phyloP scores from a whole-genome alignment of 1,140 invertebrate genomes.

The Drosophila melanica region DNA sequence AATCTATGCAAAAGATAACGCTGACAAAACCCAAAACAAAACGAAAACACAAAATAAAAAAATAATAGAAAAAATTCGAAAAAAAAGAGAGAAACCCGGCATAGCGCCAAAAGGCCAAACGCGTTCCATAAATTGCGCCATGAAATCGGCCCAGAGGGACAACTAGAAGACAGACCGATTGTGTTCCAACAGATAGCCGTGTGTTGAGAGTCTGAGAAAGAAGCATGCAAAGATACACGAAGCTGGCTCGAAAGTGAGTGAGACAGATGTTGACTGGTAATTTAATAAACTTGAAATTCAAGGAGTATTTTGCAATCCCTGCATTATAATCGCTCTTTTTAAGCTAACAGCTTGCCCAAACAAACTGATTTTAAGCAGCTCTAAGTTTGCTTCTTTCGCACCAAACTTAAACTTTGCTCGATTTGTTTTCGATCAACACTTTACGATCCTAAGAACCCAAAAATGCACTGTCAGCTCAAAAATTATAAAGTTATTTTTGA shows the following conservation, averaged over 20 bases:
- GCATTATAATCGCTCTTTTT: no score
- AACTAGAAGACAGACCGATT: constrained; percentile 34
- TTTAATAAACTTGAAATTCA: no score
- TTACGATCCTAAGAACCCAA: no score
- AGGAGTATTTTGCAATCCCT: no score
- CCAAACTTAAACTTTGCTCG: no score
- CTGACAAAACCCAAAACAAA: constrained; percentile 12
- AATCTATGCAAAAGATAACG: constrained; percentile 45
- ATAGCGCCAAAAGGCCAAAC: constrained; percentile 67
- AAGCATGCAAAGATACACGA: not conserved
- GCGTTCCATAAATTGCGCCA: constrained; percentile 69
- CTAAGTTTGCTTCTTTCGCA: no score
- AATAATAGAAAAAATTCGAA: constrained; percentile 34
- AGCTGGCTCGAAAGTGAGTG: not conserved
- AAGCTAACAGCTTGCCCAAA: no score
- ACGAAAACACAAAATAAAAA: constrained; percentile 19
- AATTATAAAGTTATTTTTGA: no score
- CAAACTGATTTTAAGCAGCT: no score
- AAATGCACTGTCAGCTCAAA: no score
- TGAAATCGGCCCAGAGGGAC: constrained; percentile 50
- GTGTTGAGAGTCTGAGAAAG: constrained; percentile 16
- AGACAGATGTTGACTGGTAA: not conserved
- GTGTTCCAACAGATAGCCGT: constrained; percentile 30
- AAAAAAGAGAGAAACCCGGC: constrained; percentile 44
- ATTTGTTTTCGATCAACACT: no score